A percentile compares a stretch with the other conserved stretches of the same genome.
Evolutionary conservation across 2,888 invertebrate species (phyloP).

Genomic region (Listrodromus nycthemerus): DNA sequence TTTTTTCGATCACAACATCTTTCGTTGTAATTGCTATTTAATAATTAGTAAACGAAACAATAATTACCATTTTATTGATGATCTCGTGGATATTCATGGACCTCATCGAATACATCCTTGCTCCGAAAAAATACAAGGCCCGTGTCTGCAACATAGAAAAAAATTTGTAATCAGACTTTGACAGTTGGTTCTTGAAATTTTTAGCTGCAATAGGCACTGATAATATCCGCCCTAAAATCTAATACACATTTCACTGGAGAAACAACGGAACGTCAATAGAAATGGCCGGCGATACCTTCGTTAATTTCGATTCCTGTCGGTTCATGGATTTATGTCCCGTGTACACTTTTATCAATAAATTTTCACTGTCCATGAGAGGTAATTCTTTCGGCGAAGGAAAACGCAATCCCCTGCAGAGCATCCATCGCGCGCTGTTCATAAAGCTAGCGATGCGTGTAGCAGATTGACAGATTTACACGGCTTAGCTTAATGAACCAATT

Average conservation of each 20-base stretch:
- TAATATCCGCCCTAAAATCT: too few relatives aligned
- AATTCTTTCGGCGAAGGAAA: not conserved
- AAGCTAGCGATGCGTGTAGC: conserved; percentile 28
- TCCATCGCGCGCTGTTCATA: conserved; percentile 10
- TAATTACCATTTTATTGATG: conserved; percentile 99
- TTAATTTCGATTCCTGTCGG: not conserved
- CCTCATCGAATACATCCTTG: conserved; percentile 99
- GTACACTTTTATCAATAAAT: not conserved
- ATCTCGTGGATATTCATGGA: conserved; percentile 99
- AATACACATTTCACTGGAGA: too few relatives aligned
- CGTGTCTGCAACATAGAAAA: conserved; percentile 94
- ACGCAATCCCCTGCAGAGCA: conserved; percentile 30
- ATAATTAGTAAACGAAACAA: not conserved
- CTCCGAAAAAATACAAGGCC: conserved; percentile 99
- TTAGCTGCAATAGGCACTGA: too few relatives aligned
- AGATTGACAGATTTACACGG: conserved; percentile 62
- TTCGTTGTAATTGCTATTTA: not conserved
- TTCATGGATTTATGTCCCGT: not conserved
- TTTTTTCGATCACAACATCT: too few relatives aligned
- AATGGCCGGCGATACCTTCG: too few relatives aligned
- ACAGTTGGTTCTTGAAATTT: too few relatives aligned
- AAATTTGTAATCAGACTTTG: not conserved
- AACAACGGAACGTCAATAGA: too few relatives aligned
- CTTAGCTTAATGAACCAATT: conserved; percentile 62
- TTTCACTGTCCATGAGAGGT: not conserved